Base-by-base conservation (phyloP, 2,888 invertebrate genomes). In the Mythimna loreyi region DNA sequence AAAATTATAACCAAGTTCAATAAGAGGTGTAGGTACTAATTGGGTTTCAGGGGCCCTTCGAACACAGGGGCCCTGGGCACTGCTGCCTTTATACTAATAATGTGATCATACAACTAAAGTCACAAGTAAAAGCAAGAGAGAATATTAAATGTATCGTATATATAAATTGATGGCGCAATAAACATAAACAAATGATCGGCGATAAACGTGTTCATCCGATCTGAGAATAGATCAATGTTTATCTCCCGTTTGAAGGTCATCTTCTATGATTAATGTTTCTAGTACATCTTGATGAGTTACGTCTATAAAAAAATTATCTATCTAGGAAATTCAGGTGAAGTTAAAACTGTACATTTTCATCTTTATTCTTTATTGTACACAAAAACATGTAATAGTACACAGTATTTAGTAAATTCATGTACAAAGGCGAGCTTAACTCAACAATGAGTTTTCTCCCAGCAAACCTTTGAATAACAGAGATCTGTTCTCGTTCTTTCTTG, bases 161-260 rank as follows among this genome's bases (percentile, higher is more conserved):
- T 45, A 56, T 49, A 62, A 55, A 43, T 40, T 50, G 7, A 78
- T 30, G 40, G 25, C 25, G 36, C 11, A 2, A 6, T 11, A 43
- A 53, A 67, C 67, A 60, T 72, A 76, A 73, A 73, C 67, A 72
- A 50, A 50, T 33, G 6, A 57, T 9, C 23, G 9, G 30, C 36
- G 23, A 57, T 65, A 72, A 78, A 67, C 72, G 16, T 45, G 63
- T n/a, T 65, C 62, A 66, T 56, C 62, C 33, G 56, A 65, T 68
- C 64, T 53, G 25, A 50, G 67, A 47, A 79, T 80, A 80, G 76
- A 66, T 60, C 50, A 43, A n/a, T 63, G 76, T 75, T 72, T 70
- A 75, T 75, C 65, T 53, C 3, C 19, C 13, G 25, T n/a, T 23
- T 8, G 58, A 79, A 78, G 79, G 77, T 75, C 56, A 47, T 16